Evolutionary conservation across 2,113 vertebrate genomes (phyloP).

Genomic region (Myiozetetes cayanensis): DNA sequence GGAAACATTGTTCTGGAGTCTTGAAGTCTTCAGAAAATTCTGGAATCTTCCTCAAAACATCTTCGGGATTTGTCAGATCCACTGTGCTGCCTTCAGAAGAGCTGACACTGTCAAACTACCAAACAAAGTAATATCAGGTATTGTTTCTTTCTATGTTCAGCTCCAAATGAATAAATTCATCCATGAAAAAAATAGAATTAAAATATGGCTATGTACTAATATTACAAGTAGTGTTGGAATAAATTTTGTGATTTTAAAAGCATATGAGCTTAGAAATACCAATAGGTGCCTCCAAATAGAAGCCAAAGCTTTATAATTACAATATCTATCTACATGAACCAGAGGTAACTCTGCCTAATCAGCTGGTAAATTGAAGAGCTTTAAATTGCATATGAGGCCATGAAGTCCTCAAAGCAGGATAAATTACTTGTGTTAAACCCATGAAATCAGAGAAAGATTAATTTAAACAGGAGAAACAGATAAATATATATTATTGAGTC

Average conservation of each 20-base stretch:
- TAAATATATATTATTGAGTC: background rate
- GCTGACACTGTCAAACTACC: conserved; percentile 74
- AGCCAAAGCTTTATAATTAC: background rate
- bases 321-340: background rate
- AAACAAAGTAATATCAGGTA: background rate
- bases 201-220: background rate
- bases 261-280: background rate
- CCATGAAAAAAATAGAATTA: background rate
- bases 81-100: conserved; percentile 92
- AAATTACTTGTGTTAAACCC: background rate
- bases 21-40: conserved; percentile 80
- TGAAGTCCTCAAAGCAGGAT: background rate
- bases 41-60: conserved; percentile 77
- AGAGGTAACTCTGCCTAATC: background rate
- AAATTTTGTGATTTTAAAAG: background rate
- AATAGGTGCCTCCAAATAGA: conserved; percentile 26
- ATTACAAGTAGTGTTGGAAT: background rate
- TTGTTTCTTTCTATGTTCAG: background rate
- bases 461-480: background rate
- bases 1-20: conserved; percentile 90
- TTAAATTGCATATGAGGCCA: background rate
- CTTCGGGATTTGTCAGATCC: conserved; percentile 85
- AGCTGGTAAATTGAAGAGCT: conserved; percentile 9
- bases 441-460: background rate
- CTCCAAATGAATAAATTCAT: background rate